These are phyloP conservation scores for Connochaetes taurinus DNA, from an alignment of 2,113 vertebrate genomes.

Conservation along the genomic window DNA sequence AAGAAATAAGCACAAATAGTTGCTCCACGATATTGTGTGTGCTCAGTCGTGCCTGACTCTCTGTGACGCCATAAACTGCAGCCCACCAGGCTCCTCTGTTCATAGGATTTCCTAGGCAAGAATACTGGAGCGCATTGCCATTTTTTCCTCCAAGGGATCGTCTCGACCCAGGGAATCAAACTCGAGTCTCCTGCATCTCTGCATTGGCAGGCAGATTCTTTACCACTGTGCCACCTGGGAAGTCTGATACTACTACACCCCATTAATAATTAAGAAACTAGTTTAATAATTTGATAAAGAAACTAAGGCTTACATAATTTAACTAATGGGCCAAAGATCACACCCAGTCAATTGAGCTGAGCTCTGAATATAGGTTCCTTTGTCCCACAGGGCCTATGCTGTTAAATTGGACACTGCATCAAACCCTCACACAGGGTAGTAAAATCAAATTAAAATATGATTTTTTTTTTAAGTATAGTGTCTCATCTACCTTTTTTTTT, in stretches of 20 bases:
- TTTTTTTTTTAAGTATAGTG: not conserved
- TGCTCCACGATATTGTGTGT: not conserved
- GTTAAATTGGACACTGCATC: not conserved
- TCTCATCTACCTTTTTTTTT: not conserved
- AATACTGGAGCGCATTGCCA: not conserved
- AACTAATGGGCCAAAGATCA: not conserved
- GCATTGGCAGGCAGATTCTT: not conserved
- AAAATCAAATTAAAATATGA: not conserved
- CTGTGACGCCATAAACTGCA: not conserved
- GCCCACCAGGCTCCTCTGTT: not conserved
- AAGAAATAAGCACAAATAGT: not conserved
- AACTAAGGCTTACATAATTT: not conserved
- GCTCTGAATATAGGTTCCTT: not conserved
- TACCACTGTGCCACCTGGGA: not conserved
- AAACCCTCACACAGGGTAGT: not conserved
- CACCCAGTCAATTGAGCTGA: not conserved
- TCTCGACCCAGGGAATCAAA: not conserved
- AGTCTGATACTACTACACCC: not conserved
- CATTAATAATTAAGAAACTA: slow-evolving; percentile 6
- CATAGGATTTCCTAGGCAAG: not conserved
- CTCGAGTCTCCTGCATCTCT: not conserved
- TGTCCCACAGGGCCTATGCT: not conserved
- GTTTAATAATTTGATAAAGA: not conserved
- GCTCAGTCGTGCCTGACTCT: not conserved
- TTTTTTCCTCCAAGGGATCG: not conserved